These are phyloP conservation scores for Heliornis fulica DNA, from an alignment of 2,113 vertebrate species.

Conservation along the genomic window DNA sequence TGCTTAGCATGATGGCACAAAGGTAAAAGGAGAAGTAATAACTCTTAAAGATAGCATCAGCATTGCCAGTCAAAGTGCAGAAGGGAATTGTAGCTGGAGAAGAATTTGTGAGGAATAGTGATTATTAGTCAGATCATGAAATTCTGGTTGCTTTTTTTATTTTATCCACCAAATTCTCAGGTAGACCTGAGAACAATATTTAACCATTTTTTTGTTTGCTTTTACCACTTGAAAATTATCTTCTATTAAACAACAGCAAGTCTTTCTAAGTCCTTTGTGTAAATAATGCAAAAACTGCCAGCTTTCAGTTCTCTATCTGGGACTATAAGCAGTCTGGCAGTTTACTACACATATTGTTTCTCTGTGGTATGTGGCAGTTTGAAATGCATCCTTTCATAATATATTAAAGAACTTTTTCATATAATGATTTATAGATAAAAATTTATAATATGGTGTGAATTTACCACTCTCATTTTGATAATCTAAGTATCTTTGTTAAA, in stretches of 20 bases:
- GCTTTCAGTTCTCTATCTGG: background rate
- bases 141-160: background rate
- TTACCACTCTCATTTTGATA: background rate
- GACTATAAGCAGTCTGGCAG: background rate
- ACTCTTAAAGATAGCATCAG: background rate
- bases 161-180: background rate
- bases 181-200: background rate
- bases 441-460: background rate
- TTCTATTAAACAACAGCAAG: background rate
- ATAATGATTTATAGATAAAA: background rate
- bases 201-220: background rate
- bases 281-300: background rate
- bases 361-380: background rate
- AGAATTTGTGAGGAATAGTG: background rate
- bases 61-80: background rate
- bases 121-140: background rate
- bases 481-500: background rate
- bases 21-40: background rate
- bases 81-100: background rate
- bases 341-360: background rate
- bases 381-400: background rate
- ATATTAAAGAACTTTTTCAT: background rate
- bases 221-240: background rate
- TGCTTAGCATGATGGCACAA: background rate
- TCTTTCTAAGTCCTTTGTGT: background rate